These are phyloP conservation scores for Zaprionus nigranus DNA, from an alignment of 1,140 invertebrate genomes.

Conservation along the genomic window DNA sequence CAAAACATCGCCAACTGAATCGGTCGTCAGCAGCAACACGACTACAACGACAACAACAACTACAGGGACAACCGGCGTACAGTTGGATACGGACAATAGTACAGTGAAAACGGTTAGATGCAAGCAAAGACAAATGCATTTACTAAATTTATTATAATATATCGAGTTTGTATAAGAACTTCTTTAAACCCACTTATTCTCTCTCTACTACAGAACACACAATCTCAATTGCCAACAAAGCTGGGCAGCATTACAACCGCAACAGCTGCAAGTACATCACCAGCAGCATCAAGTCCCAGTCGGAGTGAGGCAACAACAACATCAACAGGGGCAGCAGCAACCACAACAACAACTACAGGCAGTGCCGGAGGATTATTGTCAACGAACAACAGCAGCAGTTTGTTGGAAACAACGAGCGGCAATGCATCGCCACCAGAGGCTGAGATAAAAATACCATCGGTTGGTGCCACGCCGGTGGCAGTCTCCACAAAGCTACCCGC, in stretches of 20 bases:
- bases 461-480: conserved; percentile 87
- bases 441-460: conserved; percentile 88
- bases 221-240: conserved; percentile 76
- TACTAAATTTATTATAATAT: neutral
- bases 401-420: conserved; percentile 57
- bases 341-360: conserved; percentile 25
- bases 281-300: conserved; percentile 42
- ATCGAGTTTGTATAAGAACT: neutral
- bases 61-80: conserved; percentile 43
- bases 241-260: conserved; percentile 44
- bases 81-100: conserved; percentile 48
- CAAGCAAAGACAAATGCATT: neutral
- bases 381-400: conserved; percentile 36
- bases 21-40: conserved; percentile 15
- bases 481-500: conserved; percentile 87
- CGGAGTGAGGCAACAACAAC: conserved; percentile 29
- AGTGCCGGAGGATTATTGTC: conserved; percentile 29
- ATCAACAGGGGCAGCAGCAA: conserved; percentile 37
- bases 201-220: conserved; percentile 59
- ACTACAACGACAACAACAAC: conserved; percentile 28
- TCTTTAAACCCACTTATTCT: neutral
- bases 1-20: conserved; percentile 29
- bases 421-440: conserved; percentile 82
- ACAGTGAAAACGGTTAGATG: conserved; percentile 68
- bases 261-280: conserved; percentile 14